phyloP scores from a whole-genome alignment of 2,797 vertebrate species.

The Erethizon dorsatum region DNA sequence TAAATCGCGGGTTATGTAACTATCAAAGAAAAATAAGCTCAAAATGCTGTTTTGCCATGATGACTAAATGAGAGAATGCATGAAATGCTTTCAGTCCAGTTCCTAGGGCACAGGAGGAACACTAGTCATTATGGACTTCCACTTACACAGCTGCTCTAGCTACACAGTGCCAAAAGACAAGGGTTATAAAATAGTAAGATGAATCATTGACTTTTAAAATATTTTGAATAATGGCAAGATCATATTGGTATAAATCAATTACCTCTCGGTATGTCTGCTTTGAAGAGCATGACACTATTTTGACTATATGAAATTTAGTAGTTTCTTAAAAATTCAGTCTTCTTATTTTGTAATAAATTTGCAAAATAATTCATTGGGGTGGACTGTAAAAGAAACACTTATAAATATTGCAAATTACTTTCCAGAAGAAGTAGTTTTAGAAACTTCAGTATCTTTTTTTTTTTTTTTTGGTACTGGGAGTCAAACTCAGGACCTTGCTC shows the following conservation, averaged over 20 bases:
- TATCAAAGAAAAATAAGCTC: background rate
- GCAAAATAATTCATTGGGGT: conserved; percentile 16
- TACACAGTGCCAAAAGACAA: background rate
- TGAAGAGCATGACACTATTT: conserved; percentile 1
- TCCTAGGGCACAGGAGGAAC: background rate
- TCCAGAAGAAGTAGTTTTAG: background rate
- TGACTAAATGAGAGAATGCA: background rate
- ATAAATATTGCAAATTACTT: conserved; percentile 49
- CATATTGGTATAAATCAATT: background rate
- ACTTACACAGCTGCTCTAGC: background rate
- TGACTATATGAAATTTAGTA: conserved; percentile 6
- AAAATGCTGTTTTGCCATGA: background rate
- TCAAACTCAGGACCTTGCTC: too few species aligned
- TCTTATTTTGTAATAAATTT: conserved; percentile 25
- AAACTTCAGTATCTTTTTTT: background rate
- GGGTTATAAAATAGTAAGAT: background rate
- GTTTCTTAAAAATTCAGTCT: background rate
- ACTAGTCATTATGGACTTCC: background rate
- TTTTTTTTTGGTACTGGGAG: too few species aligned
- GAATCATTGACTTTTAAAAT: conserved; percentile 35
- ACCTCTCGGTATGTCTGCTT: background rate
- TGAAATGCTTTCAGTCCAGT: background rate
- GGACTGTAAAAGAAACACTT: background rate
- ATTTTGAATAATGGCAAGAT: conserved; percentile 56
- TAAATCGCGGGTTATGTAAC: background rate